Base-by-base conservation (phyloP, 2,888 invertebrate species). In the Aphidius colemani region DNA sequence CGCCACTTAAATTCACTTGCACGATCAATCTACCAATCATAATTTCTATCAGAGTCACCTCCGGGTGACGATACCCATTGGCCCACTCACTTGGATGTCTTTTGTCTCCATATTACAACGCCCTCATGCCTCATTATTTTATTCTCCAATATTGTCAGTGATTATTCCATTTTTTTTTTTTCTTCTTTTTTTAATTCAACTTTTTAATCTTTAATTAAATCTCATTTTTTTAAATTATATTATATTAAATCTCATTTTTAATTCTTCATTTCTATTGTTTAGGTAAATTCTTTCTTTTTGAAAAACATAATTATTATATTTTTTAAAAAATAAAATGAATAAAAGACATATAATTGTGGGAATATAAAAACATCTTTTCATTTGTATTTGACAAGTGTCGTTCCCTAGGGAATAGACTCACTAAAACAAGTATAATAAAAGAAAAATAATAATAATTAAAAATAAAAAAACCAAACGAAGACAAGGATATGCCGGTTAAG, bases 11-110 rank as follows among this genome's bases (percentile, higher is more conserved):
- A 68, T 69, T 70, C 64, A 69, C 69, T 56, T 61, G 65, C 66
- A 66, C 65, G 64, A 76, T 74, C 77, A 78, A 76, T 77, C 78
- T 69, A 73, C 81, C 81, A 81, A 80, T 81, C 80, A 80, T 81
- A 82, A 81, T 80, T 79, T 78, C 75, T 78, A 80, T 81, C 79
- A 80, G 79, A 81, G 82, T 77, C 82, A 82, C 81, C 82, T 82
- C 78, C 79, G 81, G 77, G 81, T 80, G 81, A 81, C 81, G 80
- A 81, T 79, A 76, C 70, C 76, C 57, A 67, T 57, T 67, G 67
- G 45, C 56, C 65, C 64, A 49, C 62, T 59, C 66, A 59, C 67
- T 62, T 65, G 69, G 66, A 66, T 66, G 65, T 61, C 64, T 63
- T 53, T 68, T 68, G 67, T 67, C 66, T 63, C 61, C 58, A 67